These are phyloP conservation scores for Megaleporinus macrocephalus DNA, from an alignment of 2,113 vertebrate genomes.

Conservation along the genomic window DNA sequence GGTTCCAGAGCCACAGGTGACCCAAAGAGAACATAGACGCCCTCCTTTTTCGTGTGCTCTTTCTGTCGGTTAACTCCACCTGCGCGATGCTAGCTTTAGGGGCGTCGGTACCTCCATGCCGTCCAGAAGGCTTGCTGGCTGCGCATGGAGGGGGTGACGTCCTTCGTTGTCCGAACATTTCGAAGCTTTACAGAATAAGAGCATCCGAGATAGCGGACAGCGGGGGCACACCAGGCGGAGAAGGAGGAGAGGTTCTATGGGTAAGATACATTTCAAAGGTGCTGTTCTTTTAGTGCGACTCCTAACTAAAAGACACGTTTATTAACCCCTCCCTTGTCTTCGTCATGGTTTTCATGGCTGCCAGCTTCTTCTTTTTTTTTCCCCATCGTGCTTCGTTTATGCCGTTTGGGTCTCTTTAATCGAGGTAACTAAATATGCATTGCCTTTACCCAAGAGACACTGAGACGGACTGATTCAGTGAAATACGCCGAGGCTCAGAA, in stretches of 20 bases:
- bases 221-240: constrained; percentile 58
- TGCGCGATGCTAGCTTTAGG: constrained; percentile 59
- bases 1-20: constrained; percentile 75
- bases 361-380: constrained; percentile 27
- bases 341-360: constrained; percentile 58
- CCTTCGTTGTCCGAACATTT: constrained; percentile 62
- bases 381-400: constrained; percentile 21
- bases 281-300: constrained; percentile 74
- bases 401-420: constrained; percentile 59
- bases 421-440: constrained; percentile 76
- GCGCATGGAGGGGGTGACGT: constrained; percentile 68
- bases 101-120: constrained; percentile 48
- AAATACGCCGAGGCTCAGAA: constrained; percentile 64
- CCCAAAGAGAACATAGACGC: constrained; percentile 53
- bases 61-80: constrained; percentile 66
- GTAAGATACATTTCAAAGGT: constrained; percentile 76
- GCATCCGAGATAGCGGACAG: constrained; percentile 51
- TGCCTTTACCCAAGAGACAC: constrained; percentile 66
- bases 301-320: constrained; percentile 34
- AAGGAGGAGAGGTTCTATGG: constrained; percentile 62
- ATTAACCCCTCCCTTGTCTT: constrained; percentile 47
- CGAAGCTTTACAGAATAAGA: constrained; percentile 57
- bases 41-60: constrained; percentile 63
- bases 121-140: constrained; percentile 54
- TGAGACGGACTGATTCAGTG: constrained; percentile 62